Evolutionary conservation across 2,888 invertebrate genomes (phyloP).

Genomic region (Rhagonycha lutea): DNA sequence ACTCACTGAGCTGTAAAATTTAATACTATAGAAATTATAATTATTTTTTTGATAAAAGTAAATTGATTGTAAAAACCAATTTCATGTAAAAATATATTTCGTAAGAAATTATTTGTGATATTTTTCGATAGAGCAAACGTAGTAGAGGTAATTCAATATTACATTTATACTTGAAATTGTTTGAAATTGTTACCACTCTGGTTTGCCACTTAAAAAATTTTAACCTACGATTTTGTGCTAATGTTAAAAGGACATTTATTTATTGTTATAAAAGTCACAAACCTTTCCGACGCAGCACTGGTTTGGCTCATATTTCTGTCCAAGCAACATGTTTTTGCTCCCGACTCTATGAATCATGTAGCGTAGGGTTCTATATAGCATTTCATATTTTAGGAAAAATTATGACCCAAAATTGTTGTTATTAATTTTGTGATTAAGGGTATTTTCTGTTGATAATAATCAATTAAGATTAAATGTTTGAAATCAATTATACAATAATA

Average conservation of each 20-base stretch:
- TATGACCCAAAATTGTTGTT: constrained; percentile 20
- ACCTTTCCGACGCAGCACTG: constrained; percentile 47
- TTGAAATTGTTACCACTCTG: neutral
- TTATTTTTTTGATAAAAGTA: neutral
- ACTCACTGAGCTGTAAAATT: neutral
- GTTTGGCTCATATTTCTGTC: constrained; percentile 52
- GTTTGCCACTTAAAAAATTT: constrained; percentile 14
- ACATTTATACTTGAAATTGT: neutral
- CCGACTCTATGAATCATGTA: constrained; percentile 50
- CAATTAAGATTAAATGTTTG: neutral
- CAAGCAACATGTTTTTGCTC: constrained; percentile 53
- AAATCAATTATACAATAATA: neutral
- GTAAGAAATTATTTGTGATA: neutral
- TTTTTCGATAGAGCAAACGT: neutral
- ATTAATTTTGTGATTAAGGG: neutral
- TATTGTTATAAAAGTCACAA: constrained; percentile 52
- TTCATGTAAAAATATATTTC: neutral
- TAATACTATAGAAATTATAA: neutral
- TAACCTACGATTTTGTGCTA: constrained; percentile 26
- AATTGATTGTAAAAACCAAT: neutral
- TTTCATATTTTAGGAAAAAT: constrained; percentile 35
- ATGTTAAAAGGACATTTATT: constrained; percentile 45
- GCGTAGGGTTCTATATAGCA: constrained; percentile 40
- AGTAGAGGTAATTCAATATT: neutral
- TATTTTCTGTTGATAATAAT: neutral